Conservation (phyloP, 2,888 invertebrate species). For the Harpalus rufipes region DNA sequence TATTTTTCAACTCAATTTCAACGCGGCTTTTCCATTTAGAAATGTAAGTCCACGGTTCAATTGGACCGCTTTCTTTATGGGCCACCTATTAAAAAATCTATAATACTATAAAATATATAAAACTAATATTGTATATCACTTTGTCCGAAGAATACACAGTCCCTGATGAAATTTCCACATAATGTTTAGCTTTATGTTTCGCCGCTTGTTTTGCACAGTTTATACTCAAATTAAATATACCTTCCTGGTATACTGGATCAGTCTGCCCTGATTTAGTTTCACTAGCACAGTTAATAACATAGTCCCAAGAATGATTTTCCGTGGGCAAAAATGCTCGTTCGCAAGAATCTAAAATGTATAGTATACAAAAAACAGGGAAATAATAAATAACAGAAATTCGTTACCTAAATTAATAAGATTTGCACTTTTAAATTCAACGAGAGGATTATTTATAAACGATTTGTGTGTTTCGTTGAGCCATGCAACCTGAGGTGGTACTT, state of each 20-base stretch:
- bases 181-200: conserved; percentile 83
- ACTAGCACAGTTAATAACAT: conserved; percentile 93
- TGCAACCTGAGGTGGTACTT: conserved; percentile 95
- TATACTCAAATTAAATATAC: conserved; percentile 88
- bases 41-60: conserved; percentile 92
- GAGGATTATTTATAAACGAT: conserved; percentile 85
- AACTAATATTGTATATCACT: conserved; percentile 76
- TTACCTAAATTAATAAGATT: conserved; percentile 93
- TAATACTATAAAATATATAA: neutral
- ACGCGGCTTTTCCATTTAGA: conserved; percentile 91
- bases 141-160: conserved; percentile 90
- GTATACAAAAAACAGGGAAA: too few species aligned
- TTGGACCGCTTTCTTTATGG: conserved; percentile 86
- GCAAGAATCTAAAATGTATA: conserved; percentile 84
- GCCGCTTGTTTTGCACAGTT: conserved; percentile 91
- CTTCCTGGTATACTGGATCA: conserved; percentile 94
- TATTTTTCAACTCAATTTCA: conserved; percentile 86
- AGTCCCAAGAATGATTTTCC: conserved; percentile 83
- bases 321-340: conserved; percentile 85
- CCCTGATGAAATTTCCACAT: conserved; percentile 92
- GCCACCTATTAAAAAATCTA: conserved; percentile 74
- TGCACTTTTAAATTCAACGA: conserved; percentile 93
- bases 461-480: conserved; percentile 90
- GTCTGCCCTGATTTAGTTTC: conserved; percentile 94
- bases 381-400: too few species aligned